Base-by-base conservation (phyloP, 1,140 invertebrate genomes). In the Hylaeus volcanicus region DNA sequence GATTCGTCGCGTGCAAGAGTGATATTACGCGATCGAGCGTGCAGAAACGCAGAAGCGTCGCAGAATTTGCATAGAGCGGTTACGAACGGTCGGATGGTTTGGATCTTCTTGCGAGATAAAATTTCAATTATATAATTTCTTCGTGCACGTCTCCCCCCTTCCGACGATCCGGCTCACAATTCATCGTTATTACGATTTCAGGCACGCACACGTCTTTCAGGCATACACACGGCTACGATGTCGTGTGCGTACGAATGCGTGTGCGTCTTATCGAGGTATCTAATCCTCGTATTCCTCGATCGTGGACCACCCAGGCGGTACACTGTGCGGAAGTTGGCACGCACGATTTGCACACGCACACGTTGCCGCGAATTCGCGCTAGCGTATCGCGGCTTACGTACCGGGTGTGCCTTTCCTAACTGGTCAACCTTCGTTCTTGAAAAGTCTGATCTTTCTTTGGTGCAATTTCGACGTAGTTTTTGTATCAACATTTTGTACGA, bases 261-360 rank as follows among this genome's bases (percentile, higher is more conserved):
- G 70, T 64, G 78, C 74, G 84, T 72, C 80, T 81, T 84, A 72
- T 81, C 74, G 83, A 76, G 82, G 68, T 77, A 85, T 86, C 84
- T 86, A 86, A 86, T 81, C 74, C 83, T 71, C 71, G 75, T 86
- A 86, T 86, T 79, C 80, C 84, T 68, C 78, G 84, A 87, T 86
- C 73, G 81, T 73, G 77, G 86, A 87, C 86, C 86, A 87, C 86
- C 86, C 84, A 86, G 70, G 84, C 77, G 51, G 75, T 74, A 51
- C 55, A 86, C 81, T 68, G 26, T 26, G 81, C 85, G 85, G 84
- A 86, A 86, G 85, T 86, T 79, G 70, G 81, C 85, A 86, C 76
- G 85, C 81, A 86, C 85, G 81, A 83, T 87, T 81, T 80, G 71
- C 77, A 63, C 86, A 74, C 81, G 71, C 72, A 72, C 72, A 85